Base-by-base conservation (phyloP, 2,888 invertebrate species). In the Chymomyza caudatula region DNA sequence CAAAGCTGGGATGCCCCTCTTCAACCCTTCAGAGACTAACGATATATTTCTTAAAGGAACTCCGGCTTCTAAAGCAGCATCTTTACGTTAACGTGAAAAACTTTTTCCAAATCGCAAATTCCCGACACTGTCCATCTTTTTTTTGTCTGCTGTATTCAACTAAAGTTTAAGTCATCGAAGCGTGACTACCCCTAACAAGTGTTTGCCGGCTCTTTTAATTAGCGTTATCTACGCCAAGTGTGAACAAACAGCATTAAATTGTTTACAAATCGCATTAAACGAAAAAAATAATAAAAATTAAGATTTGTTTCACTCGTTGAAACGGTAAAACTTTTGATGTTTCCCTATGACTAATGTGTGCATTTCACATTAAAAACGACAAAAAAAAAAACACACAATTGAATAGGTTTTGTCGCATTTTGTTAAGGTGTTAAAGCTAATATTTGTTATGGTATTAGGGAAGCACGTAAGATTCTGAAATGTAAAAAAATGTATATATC, bases 401-500 rank as follows among this genome's bases (percentile, higher is more conserved):
- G 29, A 37, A 37, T 11, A 37, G 2, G 11, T 37, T 37, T 37
- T 37, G 29, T 37, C 29, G 29, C 29, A 37, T 37, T 37, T 37
- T 37, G 29, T 37, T 37, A 37, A 37, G 29, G 29, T 37, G 29
- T 37, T 37, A 37, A 37, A 37, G 29, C 29, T 11, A 37, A 37
- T 37, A 37, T 37, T 37, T 8, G 29, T 37, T 37, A 37, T 37
- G 29, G 29, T 3, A 37, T 37, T 37, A 37, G 29, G 1, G 29
- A 11, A 37, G 5, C 0, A 37, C 29, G 29, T 37, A 37, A 11
- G 8, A 29, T 29, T 8, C 29, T 29, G 8, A 29, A 37, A n/a
- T n/a, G n/a, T n/a, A n/a, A 37, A 37, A 37, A 11, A 11, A 11
- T 37, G 2, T 15, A 67, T 53, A 65, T 60, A 67, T 49, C 44